Evolutionary conservation across 2,797 vertebrate genomes (phyloP).

Genomic region (Sebastes cheni): DNA sequence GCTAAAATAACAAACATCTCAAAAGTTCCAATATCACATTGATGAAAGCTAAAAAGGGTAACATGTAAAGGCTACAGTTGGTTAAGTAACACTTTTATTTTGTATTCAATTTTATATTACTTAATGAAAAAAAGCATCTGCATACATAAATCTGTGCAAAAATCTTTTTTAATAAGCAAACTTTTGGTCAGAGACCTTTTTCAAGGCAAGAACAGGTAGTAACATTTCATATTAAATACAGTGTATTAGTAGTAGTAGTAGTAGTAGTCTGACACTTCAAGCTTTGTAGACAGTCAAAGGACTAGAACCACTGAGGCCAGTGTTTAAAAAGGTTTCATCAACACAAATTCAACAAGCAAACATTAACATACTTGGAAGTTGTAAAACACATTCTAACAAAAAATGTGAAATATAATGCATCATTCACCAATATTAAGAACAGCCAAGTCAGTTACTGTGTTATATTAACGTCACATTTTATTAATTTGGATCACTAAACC

Average conservation of each 20-base stretch:
- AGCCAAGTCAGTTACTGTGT: neutral
- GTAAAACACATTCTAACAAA: neutral
- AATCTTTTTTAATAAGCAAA: neutral
- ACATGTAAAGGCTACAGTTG: neutral
- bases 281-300: neutral
- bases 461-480: constrained; percentile 1
- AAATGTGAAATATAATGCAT: neutral
- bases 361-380: neutral
- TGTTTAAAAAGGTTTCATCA: neutral
- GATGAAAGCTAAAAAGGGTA: neutral
- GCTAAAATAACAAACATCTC: neutral
- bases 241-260: neutral
- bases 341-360: neutral
- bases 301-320: neutral
- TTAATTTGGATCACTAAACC: neutral
- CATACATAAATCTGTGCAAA: neutral
- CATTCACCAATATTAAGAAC: constrained; percentile 1
- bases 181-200: neutral
- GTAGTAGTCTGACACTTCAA: neutral
- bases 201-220: neutral
- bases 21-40: neutral
- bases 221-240: constrained; percentile 3
- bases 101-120: neutral
- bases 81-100: neutral
- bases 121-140: neutral